Percentiles rank a stretch among this genome's conserved stretches.
phyloP scores from a whole-genome alignment of 2,888 invertebrate species.

The Belgica antarctica region DNA sequence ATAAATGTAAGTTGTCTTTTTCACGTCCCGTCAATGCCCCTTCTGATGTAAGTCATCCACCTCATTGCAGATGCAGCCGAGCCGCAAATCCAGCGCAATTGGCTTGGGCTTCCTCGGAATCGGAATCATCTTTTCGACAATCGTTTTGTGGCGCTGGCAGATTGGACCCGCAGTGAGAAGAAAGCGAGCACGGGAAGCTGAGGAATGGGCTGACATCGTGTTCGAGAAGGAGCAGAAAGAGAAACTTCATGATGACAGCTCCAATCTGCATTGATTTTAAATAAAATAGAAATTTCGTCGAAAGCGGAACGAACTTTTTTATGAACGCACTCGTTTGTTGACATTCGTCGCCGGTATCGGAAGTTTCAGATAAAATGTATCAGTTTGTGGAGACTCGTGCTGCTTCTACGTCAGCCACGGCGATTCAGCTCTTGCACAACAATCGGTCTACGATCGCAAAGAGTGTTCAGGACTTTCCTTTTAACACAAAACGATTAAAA shows the following conservation, averaged over 20 bases:
- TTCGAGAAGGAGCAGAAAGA: constrained; percentile 12
- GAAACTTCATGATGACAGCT: neutral
- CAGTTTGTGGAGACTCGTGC: neutral
- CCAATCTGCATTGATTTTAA: neutral
- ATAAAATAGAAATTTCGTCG: neutral
- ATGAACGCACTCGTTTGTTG: neutral
- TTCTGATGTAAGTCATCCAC: too few relatives aligned
- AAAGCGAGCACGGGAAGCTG: neutral
- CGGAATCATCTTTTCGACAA: neutral
- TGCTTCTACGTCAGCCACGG: neutral
- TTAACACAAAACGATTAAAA: constrained; percentile 75
- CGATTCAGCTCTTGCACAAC: constrained; percentile 48
- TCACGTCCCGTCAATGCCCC: too few relatives aligned
- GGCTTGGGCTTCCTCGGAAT: neutral
- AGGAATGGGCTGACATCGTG: neutral
- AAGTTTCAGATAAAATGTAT: neutral
- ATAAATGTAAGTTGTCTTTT: too few relatives aligned
- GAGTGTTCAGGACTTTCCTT: constrained; percentile 65
- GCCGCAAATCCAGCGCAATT: neutral
- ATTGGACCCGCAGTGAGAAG: neutral
- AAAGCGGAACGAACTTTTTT: neutral
- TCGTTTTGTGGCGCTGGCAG: neutral
- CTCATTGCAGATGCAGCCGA: too few relatives aligned
- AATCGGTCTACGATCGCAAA: constrained; percentile 58
- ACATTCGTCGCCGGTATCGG: neutral